A percentile compares a stretch with the other conserved stretches of the same genome.
Evolutionary conservation across 1,140 invertebrate genomes (phyloP).

Genomic region (Lordiphosa mommai): DNA sequence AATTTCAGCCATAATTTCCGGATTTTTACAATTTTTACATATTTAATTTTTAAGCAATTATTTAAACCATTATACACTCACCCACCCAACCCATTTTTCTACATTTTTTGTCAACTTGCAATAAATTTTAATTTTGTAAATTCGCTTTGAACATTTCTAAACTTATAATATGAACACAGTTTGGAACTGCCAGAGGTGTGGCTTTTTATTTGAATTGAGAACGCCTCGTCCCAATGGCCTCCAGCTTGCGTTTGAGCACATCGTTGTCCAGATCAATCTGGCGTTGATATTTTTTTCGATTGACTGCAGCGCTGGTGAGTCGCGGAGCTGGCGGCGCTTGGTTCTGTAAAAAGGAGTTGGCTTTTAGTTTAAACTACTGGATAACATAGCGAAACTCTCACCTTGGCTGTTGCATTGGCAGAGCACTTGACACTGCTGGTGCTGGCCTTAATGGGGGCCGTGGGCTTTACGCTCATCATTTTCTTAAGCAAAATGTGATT

Average conservation of each 20-base stretch:
- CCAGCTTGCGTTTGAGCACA: conserved; percentile 68
- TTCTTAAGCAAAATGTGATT: conserved; percentile 72
- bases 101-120: conserved; percentile 44
- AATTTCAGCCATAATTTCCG: background rate
- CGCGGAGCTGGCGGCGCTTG: conserved; percentile 31
- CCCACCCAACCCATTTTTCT: conserved; percentile 5
- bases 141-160: conserved; percentile 55
- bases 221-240: conserved; percentile 60
- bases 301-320: conserved; percentile 62
- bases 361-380: too few relatives aligned
- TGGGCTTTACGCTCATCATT: conserved; percentile 65
- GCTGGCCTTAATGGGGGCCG: conserved; percentile 47
- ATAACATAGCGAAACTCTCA: background rate
- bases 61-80: background rate
- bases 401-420: conserved; percentile 21
- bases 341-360: background rate
- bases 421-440: conserved; percentile 28
- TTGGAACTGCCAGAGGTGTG: conserved; percentile 11
- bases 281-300: conserved; percentile 70
- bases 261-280: conserved; percentile 78
- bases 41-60: background rate
- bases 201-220: conserved; percentile 44
- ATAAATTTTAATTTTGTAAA: conserved; percentile 72
- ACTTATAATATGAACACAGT: conserved; percentile 51
- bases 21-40: conserved; percentile 1